Conservation (phyloP, 2,797 vertebrate species). For the Acomys russatus region DNA sequence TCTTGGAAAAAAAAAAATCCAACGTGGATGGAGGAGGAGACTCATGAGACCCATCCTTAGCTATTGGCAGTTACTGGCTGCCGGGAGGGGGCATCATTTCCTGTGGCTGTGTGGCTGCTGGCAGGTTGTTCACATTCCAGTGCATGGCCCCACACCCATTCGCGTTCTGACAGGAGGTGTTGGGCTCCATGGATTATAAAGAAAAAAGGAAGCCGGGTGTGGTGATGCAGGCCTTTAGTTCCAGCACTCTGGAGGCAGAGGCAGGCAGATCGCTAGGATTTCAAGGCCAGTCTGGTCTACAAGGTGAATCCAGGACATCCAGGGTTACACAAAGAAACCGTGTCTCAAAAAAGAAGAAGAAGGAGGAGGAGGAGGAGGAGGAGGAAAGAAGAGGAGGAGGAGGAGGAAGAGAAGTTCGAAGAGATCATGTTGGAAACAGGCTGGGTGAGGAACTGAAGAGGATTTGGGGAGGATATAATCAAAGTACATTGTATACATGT, state of each 20-base stretch:
- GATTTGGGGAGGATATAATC: not conserved
- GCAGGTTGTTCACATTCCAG: not conserved
- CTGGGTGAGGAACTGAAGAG: not conserved
- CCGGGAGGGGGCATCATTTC: not conserved
- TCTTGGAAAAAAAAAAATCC: not conserved
- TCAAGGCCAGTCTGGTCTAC: no score
- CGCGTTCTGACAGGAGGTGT: not conserved
- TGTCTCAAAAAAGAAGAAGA: no score
- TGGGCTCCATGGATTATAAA: not conserved
- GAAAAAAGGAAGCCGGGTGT: no score
- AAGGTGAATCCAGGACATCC: no score
- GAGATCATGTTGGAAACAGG: no score
- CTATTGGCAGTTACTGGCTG: not conserved
- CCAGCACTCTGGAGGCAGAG: no score
- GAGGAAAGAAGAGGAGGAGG: no score
- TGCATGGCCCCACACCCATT: not conserved
- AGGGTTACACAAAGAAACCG: no score
- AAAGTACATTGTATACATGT: not conserved
- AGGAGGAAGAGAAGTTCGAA: not conserved
- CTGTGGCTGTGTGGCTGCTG: not conserved
- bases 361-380: no score
- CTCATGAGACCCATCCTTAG: not conserved
- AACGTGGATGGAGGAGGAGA: not conserved
- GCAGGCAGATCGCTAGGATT: no score
- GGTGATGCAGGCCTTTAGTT: no score